Evolutionary conservation across 2,888 invertebrate species (phyloP), one percentile per base, ranked within the genome.

Genomic region (Aporophyla lueneburgensis): DNA sequence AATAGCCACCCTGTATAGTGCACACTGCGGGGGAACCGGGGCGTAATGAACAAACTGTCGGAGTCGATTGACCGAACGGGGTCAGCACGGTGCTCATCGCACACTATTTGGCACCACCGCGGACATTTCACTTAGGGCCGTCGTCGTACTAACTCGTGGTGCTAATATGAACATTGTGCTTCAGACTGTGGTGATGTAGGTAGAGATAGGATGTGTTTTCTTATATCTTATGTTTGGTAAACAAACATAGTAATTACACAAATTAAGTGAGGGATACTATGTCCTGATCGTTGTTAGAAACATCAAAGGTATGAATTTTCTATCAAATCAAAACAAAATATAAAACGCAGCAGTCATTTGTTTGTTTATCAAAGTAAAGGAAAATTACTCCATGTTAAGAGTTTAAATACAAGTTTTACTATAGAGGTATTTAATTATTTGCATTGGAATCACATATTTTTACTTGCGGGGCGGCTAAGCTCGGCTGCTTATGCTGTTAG

Each of bases 11-110:
- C 43, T 46, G 63, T 76, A 51, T 12, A 33, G 67, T 54, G 56
- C 14, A 9, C 10, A 33, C 69, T 71, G 33, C 53, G 51, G 33
- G 74, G 68, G 68, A 65, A 49, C 33, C 69, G 61, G 56, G 24
- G 40, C 70, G 67, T 82, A 71, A 82, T 77, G 85, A 83, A 83
- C 85, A 85, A 85, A 82, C 82, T 71, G 77, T 71, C 63, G 40
- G 66, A 77, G 70, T 63, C 67, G 76, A 82, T 82, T 85, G 83
- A 77, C 71, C 77, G 73, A 85, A 83, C 73, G 76, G 67, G 83
- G 83, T 83, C 83, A 77, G 70, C 14, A 40, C 51, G 67, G 85
- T 65, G 72, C 82, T 82, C 85, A 68, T 77, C 72, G 83, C 53
- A 67, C 62, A 81, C 77, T 83, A 82, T 82, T 82, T 83, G 83